Conservation (phyloP, 2,113 vertebrate species). For the Anolis sagrei region DNA sequence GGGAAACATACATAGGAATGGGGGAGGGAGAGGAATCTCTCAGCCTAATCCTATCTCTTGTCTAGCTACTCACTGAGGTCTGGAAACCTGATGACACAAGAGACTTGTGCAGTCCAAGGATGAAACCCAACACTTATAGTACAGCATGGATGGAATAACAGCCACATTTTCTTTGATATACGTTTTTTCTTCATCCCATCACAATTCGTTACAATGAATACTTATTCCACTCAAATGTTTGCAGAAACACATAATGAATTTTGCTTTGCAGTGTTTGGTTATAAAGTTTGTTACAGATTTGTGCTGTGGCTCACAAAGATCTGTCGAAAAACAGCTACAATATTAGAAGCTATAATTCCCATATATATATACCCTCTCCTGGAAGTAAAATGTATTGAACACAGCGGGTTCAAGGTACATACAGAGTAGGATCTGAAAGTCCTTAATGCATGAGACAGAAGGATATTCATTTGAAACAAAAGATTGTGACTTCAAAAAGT, state of each 20-base stretch:
- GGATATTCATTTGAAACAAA: background rate
- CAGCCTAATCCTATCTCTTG: too few relatives aligned
- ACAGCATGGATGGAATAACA: rapidly evolving
- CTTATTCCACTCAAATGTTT: background rate
- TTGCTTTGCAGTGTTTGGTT: background rate
- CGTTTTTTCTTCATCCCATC: background rate
- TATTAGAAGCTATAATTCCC: background rate
- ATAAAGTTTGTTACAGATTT: background rate
- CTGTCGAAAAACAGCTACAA: background rate
- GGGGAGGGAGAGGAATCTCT: too few relatives aligned
- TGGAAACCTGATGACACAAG: too few relatives aligned
- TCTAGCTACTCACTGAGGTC: too few relatives aligned
- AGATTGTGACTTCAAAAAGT: background rate
- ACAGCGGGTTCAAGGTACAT: background rate
- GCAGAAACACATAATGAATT: background rate
- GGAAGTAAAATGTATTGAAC: background rate
- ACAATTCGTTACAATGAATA: background rate
- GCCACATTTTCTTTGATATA: background rate
- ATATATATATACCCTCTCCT: background rate
- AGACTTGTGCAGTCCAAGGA: too few relatives aligned
- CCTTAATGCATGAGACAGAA: background rate
- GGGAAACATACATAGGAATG: too few relatives aligned
- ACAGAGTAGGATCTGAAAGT: background rate
- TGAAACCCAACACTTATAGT: too few relatives aligned
- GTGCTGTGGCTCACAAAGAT: too few relatives aligned